Conservation (phyloP, 1,140 invertebrate genomes). For the Oscheius sp. region DNA sequence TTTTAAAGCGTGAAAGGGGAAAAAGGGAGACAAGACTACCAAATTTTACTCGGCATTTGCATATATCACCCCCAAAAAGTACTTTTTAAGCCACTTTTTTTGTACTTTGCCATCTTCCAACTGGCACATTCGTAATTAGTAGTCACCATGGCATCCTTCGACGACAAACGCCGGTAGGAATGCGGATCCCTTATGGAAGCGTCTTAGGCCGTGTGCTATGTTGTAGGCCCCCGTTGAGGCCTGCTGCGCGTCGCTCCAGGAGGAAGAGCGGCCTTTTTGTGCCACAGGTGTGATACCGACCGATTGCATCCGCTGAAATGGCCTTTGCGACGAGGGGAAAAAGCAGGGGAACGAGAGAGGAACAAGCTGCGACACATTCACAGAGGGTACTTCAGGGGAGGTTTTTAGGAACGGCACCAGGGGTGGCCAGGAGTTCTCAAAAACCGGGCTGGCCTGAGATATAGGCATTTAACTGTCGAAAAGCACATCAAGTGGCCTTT, state of each 20-base stretch:
- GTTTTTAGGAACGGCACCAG: too few relatives aligned
- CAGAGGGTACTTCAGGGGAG: too few relatives aligned
- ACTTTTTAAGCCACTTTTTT: too few relatives aligned
- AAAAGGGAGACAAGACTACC: too few relatives aligned
- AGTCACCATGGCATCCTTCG: slow-evolving; percentile 48
- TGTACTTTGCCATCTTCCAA: not conserved
- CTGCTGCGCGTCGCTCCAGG: slow-evolving; percentile 33
- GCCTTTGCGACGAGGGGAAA: not conserved
- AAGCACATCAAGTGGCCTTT: too few relatives aligned
- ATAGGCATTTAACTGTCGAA: too few relatives aligned
- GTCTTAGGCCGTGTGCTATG: slow-evolving; percentile 42
- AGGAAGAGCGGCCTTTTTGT: slow-evolving; percentile 40
- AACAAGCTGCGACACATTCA: too few relatives aligned
- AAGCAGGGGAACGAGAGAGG: slow-evolving; percentile 2
- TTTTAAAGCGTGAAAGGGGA: too few relatives aligned
- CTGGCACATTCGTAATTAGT: not conserved
- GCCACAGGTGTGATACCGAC: not conserved
- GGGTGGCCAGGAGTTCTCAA: too few relatives aligned
- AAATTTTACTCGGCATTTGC: too few relatives aligned
- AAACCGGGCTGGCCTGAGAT: too few relatives aligned
- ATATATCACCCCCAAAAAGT: too few relatives aligned
- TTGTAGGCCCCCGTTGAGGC: slow-evolving; percentile 2
- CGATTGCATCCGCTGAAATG: slow-evolving; percentile 14
- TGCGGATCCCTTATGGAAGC: slow-evolving; percentile 48
- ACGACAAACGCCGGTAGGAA: slow-evolving; percentile 52